phyloP scores from a whole-genome alignment of 2,888 invertebrate genomes.

The Escarpia spicata region DNA sequence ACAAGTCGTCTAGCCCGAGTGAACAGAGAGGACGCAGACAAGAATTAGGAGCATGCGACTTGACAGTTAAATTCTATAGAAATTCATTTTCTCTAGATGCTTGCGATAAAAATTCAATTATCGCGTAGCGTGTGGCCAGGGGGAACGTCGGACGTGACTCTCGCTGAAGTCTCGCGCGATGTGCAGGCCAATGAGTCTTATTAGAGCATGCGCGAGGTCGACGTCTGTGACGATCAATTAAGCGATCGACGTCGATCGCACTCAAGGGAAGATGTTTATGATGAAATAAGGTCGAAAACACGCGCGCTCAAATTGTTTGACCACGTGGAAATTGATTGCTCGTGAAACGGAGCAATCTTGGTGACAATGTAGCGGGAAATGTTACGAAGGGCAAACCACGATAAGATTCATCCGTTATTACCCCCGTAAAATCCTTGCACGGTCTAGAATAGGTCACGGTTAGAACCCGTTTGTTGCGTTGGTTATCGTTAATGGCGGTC shows the following conservation, averaged over 20 bases:
- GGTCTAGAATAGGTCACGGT: too few relatives aligned
- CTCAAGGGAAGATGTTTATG: not conserved
- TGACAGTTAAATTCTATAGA: constrained; percentile 12
- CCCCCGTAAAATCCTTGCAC: too few relatives aligned
- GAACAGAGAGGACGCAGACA: not conserved
- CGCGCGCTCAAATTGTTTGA: not conserved
- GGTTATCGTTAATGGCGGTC: too few relatives aligned
- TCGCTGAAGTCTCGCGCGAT: not conserved
- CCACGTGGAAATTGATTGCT: not conserved
- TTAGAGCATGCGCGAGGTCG: not conserved
- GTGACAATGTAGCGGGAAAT: not conserved
- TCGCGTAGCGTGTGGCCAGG: not conserved
- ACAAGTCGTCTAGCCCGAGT: not conserved
- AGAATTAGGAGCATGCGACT: not conserved
- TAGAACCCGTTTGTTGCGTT: too few relatives aligned
- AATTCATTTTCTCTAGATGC: not conserved
- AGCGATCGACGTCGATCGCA: not conserved
- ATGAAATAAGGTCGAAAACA: not conserved
- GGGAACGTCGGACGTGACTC: not conserved
- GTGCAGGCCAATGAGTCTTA: not conserved
- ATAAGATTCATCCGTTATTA: too few relatives aligned
- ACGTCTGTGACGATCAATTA: not conserved
- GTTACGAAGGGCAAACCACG: not conserved
- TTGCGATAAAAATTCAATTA: not conserved
- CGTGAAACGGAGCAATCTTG: not conserved